phyloP scores from a whole-genome alignment of 2,113 vertebrate species.

The Aphelocoma coerulescens region DNA sequence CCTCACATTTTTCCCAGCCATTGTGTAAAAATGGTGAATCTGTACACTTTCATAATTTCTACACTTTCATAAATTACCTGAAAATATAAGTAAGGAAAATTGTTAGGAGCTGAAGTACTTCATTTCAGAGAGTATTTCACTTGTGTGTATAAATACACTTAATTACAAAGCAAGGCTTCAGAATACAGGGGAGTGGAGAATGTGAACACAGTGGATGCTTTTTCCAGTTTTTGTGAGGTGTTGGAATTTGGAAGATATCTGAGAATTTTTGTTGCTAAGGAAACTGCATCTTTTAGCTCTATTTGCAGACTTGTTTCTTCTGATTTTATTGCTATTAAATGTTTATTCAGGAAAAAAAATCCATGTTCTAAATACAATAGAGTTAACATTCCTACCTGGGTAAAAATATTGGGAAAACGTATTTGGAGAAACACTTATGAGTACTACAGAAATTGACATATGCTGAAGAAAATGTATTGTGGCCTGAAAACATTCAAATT shows the following conservation, averaged over 20 bases:
- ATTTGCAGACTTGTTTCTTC: not conserved
- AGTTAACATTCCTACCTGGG: not conserved
- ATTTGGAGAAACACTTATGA: not conserved
- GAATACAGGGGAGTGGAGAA: not conserved
- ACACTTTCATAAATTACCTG: not conserved
- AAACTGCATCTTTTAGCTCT: not conserved
- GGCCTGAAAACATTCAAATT: not conserved
- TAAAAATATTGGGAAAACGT: not conserved
- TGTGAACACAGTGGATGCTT: not conserved
- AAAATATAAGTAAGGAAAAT: not conserved
- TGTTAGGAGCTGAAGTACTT: not conserved
- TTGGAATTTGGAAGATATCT: not conserved
- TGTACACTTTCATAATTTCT: not conserved
- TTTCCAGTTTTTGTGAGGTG: not conserved
- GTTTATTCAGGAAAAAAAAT: not conserved
- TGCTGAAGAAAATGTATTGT: not conserved
- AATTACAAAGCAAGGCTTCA: not conserved
- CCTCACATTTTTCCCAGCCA: not conserved
- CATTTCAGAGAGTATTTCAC: not conserved
- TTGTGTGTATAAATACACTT: not conserved
- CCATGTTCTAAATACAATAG: not conserved
- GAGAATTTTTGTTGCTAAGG: slow-evolving; percentile 12
- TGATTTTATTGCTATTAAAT: not conserved
- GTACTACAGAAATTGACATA: not conserved
- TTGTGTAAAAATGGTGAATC: not conserved